Percentiles rank a stretch among this genome's conserved stretches.
These are phyloP conservation scores for Ectemnius lituratus DNA, from an alignment of 2,888 invertebrate species.

Conservation along the genomic window DNA sequence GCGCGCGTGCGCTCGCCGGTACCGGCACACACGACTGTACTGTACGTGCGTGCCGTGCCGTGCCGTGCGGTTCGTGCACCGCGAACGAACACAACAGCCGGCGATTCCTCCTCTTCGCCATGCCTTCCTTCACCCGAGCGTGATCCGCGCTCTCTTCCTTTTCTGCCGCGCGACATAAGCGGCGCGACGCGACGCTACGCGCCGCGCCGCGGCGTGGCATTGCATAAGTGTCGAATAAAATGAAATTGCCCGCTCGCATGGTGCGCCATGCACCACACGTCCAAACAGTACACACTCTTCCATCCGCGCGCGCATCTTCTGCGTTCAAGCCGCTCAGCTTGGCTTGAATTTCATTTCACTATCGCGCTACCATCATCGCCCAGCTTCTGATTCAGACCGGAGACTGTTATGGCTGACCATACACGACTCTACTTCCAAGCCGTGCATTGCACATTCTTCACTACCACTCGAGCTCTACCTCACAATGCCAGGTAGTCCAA, in stretches of 20 bases:
- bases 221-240: constrained; percentile 56
- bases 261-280: neutral
- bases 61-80: constrained; percentile 21
- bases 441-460: too few relatives aligned
- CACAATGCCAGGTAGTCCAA: too few relatives aligned
- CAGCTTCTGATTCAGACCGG: too few relatives aligned
- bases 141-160: constrained; percentile 17
- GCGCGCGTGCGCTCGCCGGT: constrained; percentile 13
- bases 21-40: too few relatives aligned
- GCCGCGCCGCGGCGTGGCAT: constrained; percentile 23
- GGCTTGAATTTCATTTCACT: too few relatives aligned
- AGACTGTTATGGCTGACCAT: too few relatives aligned
- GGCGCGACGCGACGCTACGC: constrained; percentile 17
- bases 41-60: neutral
- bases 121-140: constrained; percentile 28
- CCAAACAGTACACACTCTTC: too few relatives aligned
- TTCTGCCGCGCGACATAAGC: constrained; percentile 10
- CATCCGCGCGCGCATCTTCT: neutral
- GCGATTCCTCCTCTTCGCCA: constrained; percentile 31
- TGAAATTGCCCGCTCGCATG: constrained; percentile 20
- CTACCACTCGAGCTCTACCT: too few relatives aligned
- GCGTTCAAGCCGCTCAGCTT: neutral
- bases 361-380: too few relatives aligned
- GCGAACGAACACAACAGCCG: constrained; percentile 27
- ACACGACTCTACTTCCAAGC: too few relatives aligned